Base-by-base conservation (phyloP, 2,113 vertebrate genomes). In the Saccopteryx bilineata region DNA sequence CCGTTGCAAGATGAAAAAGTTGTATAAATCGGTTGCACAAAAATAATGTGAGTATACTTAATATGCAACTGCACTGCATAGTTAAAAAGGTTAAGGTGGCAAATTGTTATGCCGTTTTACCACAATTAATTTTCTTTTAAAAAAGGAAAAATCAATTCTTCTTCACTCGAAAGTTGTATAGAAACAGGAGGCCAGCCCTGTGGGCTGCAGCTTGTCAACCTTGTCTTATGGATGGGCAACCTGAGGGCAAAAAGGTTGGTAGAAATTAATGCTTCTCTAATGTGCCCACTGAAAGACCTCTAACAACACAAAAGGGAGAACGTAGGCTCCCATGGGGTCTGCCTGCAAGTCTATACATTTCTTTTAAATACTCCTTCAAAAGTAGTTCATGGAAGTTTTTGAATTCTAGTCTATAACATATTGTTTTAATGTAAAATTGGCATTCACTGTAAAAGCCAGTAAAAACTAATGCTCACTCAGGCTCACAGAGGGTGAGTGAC, bases 371-470 rank as follows among this genome's bases (percentile, higher is more conserved):
- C 0, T 66, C 33, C 65, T 93, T 92, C 68, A 87, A 82, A 60
- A 84, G 28, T 76, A 93, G 81, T 80, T 71, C 50, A 82, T 33
- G n/a, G 61, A 90, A 26, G 19, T 54, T 92, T 58, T 48, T n/a
- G 68, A 96, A 76, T 78, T 31, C 50, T 72, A 52, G 80, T 68
- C 78, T 26, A 24, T 23, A 82, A 74, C 52, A 81, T 78, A n/a
- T 80, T 96, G 71, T 90, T 92, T 96, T 94, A 65, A 97, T 78
- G 52, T 93, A 95, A 88, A 88, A 81, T 82, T 93, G 82, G 96
- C 63, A 86, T 78, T 69, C 46, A 54, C 39, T 9, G 8, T 60
- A 58, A 91, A 92, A 92, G 75, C 69, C 52, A 14, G 56, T 88
- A 60, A 92, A 93, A 84, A 63, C 15, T 24, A 28, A 52, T 52